Conservation (phyloP, 1,140 invertebrate species). For the Drosophila kanapiae region DNA sequence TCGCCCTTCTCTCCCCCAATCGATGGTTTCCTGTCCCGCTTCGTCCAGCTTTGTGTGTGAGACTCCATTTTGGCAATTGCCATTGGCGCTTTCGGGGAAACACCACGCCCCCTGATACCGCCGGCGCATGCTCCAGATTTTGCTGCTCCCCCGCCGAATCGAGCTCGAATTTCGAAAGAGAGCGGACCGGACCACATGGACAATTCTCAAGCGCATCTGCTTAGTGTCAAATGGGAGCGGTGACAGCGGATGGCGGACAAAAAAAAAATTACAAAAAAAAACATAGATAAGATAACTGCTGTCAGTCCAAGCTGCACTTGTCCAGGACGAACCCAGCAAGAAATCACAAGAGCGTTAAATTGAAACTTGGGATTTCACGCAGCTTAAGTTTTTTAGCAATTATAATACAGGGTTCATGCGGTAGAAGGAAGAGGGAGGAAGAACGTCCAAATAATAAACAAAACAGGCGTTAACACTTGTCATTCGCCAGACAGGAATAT, state of each 20-base stretch:
- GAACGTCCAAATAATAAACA: constrained; percentile 32
- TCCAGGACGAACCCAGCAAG: constrained; percentile 36
- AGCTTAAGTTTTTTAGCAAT: constrained; percentile 84
- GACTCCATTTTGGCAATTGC: constrained; percentile 81
- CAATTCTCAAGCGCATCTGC: constrained; percentile 54
- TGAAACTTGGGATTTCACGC: constrained; percentile 82
- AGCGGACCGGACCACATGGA: constrained; percentile 4
- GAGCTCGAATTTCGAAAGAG: constrained; percentile 59
- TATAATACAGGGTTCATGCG: constrained; percentile 33
- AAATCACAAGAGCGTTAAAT: constrained; percentile 78
- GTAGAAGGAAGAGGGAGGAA: background rate
- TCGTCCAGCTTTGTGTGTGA: constrained; percentile 37
- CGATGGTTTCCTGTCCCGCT: constrained; percentile 58
- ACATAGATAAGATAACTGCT: constrained; percentile 70
- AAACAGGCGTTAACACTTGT: constrained; percentile 78
- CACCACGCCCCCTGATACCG: constrained; percentile 52
- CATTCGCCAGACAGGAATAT: constrained; percentile 67
- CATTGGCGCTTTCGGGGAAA: constrained; percentile 62
- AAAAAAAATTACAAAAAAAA: constrained; percentile 9
- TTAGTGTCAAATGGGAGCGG: constrained; percentile 68
- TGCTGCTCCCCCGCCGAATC: constrained; percentile 14
- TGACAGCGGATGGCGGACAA: constrained; percentile 51
- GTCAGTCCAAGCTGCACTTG: constrained; percentile 60
- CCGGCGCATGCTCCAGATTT: constrained; percentile 64
- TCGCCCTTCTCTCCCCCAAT: constrained; percentile 51